Base-by-base conservation (phyloP, 2,797 vertebrate species). In the Meriones psammophilus region DNA sequence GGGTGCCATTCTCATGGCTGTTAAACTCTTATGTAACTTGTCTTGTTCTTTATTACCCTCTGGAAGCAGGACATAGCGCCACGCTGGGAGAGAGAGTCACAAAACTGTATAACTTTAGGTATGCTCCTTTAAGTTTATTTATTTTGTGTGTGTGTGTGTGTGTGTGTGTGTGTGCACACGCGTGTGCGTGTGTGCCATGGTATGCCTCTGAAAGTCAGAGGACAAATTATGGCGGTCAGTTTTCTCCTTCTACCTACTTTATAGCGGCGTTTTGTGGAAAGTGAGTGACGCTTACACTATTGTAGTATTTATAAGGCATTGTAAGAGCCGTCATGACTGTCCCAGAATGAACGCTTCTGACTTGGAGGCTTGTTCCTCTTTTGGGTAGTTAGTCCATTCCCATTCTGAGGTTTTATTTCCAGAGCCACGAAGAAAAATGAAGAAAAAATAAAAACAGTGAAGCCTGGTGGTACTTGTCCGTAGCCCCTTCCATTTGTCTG, bases 401-500 rank as follows among this genome's bases (percentile, higher is more conserved):
- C 8, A 9, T n/a, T 8, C 17, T 8, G 50, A 50, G 91, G 69
- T 33, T 97, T 87, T 87, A 56, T 42, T 92, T 66, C 81, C 73
- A 81, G 71, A 94, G 42, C 26, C 26, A 20, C 62, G 73, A 74
- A 42, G 73, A 42, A 26, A 74, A 76, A 62, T 22, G 62, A 66
- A 90, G 64, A 78, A 80, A 92, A 85, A 71, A 66, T 42, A 42
- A 30, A 28, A 28, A 20, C n/a, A 30, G 12, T 18, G 0, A 46
- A n/a, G 13, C 18, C 28, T 89, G 36, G 39, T 50, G 58, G 58
- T 10, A 30, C 30, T 22, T 4, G 54, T 14, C 81, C 33, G 81
- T 3, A 22, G 28, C 30, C 18, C n/a, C 54, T 74, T 5, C 14
- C 5, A 15, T 60, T 28, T 33, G 15, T 74, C 56, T 62, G 56